Evolutionary conservation across 2,888 invertebrate species (phyloP), one percentile per base, ranked within the genome.

Genomic region (Drosophila stalkeri): DNA sequence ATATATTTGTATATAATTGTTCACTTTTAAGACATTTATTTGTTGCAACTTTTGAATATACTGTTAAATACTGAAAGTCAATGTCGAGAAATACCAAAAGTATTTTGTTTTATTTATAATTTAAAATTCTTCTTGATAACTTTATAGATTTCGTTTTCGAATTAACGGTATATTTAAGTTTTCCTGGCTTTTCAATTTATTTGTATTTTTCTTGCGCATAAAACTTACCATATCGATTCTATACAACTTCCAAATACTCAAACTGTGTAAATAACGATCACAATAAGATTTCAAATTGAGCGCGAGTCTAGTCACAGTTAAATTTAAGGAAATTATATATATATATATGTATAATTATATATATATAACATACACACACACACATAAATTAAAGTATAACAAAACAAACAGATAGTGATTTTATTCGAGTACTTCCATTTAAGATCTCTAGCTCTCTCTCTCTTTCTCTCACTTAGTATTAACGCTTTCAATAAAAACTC

Each of bases 401-500:
- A 37, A 72, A 74, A 68, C 18, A 27, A 75, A 77, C 41, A 69
- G 16, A 59, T 82, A 83, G 78, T 72, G 77, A 81, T 83, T 79
- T 51, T 72, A 79, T 76, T 71, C 78, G 57, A 80, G 75, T 73
- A 86, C 82, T 80, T 83, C 72, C 73, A 85, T 75, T 70, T 65
- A 81, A 66, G 70, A 72, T 47, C 37, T 61, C 11, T 52, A 3
- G 52, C 12, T 39, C 7, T 43, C 31, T n/a, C n/a, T 44, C 7
- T 20, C 35, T 47, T 4, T 67, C 9, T 47, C 33, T 3, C n/a
- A 37, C 72, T 66, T 81, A 81, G 80, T 52, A 46, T 73, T 65
- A 77, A 67, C 72, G 82, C 82, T 82, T 79, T 73, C 80, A 86
- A 85, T 82, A 84, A 85, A 73, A 82, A 67, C 33, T 79, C 59